Percentiles rank a stretch among this genome's conserved stretches.
phyloP scores from a whole-genome alignment of 2,888 invertebrate species.

The Agrenia bidenticulata region DNA sequence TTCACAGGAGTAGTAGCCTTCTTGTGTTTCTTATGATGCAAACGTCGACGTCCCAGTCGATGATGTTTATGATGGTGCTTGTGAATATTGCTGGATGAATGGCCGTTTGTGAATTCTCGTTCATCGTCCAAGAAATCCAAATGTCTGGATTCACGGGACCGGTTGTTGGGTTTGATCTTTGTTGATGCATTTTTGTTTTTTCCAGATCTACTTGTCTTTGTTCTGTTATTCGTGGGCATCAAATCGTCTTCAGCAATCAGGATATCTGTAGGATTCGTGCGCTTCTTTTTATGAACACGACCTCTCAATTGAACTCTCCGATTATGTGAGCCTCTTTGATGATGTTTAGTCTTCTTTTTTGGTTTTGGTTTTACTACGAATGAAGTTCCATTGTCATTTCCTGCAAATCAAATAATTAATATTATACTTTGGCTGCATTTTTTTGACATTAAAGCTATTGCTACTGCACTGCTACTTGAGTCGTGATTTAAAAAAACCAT shows the following conservation, averaged over 20 bases:
- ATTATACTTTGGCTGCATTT: too few species aligned
- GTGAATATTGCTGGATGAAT: not conserved
- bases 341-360: not conserved
- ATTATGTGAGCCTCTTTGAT: not conserved
- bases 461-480: too few species aligned
- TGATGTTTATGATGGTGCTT: constrained; percentile 1
- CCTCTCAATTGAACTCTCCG: not conserved
- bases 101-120: not conserved
- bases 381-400: too few species aligned
- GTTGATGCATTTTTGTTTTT: not conserved
- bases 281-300: not conserved
- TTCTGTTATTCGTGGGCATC: not conserved
- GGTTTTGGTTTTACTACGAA: not conserved
- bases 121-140: not conserved
- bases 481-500: too few species aligned
- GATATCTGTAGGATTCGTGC: not conserved
- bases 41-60: not conserved
- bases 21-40: constrained; percentile 4
- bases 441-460: too few species aligned
- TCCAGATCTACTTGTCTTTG: not conserved
- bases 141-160: constrained; percentile 3
- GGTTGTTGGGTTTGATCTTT: not conserved
- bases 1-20: not conserved
- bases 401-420: not conserved
- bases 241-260: constrained; percentile 6